Conservation (phyloP, 2,797 vertebrate species). For the Pangasius mekongensis region DNA sequence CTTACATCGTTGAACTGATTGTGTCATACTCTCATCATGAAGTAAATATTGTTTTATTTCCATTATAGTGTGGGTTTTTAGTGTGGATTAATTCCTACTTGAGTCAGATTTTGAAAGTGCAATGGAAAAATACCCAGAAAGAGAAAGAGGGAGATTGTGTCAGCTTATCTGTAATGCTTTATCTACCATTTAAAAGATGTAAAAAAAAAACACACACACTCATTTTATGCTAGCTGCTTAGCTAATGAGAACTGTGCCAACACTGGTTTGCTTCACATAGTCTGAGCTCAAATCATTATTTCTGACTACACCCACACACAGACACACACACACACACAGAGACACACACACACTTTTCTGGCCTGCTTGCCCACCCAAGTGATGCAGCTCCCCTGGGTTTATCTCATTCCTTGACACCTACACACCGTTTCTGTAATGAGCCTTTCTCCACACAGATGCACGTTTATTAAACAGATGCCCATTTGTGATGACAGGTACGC, state of each 20-base stretch:
- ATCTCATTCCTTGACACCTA: slow-evolving; percentile 41
- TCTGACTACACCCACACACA: slow-evolving; percentile 12
- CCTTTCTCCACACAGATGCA: slow-evolving; percentile 63
- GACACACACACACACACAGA: slow-evolving; percentile 36
- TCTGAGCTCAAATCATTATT: slow-evolving; percentile 23
- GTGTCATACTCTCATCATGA: neutral
- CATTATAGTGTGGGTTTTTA: neutral
- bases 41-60: neutral
- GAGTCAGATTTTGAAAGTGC: neutral
- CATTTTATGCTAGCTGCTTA: slow-evolving; percentile 22
- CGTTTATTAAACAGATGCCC: slow-evolving; percentile 70
- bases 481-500: slow-evolving; percentile 71
- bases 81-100: neutral
- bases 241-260: slow-evolving; percentile 25
- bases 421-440: slow-evolving; percentile 40
- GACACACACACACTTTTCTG: neutral
- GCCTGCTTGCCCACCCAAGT: slow-evolving; percentile 18
- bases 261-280: slow-evolving; percentile 31
- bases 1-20: neutral
- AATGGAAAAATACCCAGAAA: neutral
- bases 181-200: neutral
- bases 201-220: neutral
- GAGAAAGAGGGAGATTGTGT: neutral
- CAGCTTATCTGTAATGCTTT: neutral
- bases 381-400: slow-evolving; percentile 28